These are phyloP conservation scores for Salvelinus fontinalis DNA, from an alignment of 2,113 vertebrate species.

Conservation along the genomic window DNA sequence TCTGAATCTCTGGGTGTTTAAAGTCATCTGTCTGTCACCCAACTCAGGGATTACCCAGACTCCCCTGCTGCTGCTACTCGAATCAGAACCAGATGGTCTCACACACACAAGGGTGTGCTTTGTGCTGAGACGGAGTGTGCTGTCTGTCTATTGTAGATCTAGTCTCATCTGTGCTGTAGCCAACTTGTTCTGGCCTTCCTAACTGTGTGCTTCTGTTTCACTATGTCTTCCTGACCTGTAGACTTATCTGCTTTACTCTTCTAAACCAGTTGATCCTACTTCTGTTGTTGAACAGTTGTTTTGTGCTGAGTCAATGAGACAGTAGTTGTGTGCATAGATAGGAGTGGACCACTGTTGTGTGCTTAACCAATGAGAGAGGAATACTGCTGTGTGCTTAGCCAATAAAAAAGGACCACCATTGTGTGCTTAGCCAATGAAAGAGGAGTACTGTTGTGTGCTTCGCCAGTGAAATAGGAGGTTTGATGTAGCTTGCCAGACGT, in stretches of 20 bases:
- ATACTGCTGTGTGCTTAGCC: neutral
- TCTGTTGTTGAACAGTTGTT: too few relatives aligned
- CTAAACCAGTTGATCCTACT: too few relatives aligned
- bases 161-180: neutral
- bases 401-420: neutral
- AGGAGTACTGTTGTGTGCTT: constrained; percentile 7
- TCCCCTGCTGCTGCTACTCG: constrained; percentile 20
- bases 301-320: constrained; percentile 8
- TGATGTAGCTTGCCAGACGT: constrained; percentile 1
- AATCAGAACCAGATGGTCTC: constrained; percentile 5
- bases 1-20: constrained; percentile 23
- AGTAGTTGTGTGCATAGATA: neutral
- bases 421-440: constrained; percentile 24
- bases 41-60: constrained; percentile 40
- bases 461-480: constrained; percentile 16
- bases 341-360: neutral
- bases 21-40: constrained; percentile 36
- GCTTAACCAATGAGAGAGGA: constrained; percentile 9
- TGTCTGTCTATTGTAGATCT: neutral
- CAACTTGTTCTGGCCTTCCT: neutral
- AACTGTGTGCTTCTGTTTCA: neutral
- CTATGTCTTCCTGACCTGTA: neutral
- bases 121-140: neutral
- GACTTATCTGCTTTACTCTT: too few relatives aligned
- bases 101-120: neutral